These are phyloP conservation scores for Lingula anatina DNA, from an alignment of 2,888 invertebrate genomes.

Conservation along the genomic window DNA sequence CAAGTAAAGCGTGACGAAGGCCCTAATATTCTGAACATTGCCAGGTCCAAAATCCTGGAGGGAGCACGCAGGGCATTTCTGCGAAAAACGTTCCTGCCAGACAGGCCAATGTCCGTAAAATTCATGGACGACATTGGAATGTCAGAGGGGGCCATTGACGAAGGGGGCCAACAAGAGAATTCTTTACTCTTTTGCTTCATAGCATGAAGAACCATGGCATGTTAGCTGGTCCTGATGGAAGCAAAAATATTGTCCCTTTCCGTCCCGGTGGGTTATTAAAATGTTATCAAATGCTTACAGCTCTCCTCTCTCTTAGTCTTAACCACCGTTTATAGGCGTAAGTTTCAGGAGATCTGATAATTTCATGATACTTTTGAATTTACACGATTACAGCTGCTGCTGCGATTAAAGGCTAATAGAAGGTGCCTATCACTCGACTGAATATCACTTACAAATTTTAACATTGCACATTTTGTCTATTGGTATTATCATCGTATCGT, in stretches of 20 bases:
- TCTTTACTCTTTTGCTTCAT: background rate
- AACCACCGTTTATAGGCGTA: no score
- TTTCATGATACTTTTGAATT: no score
- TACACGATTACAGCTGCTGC: no score
- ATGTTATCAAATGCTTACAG: no score
- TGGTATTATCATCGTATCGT: no score
- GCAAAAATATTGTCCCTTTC: background rate
- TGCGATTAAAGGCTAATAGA: no score
- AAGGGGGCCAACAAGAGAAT: background rate
- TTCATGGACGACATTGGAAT: conserved; percentile 2
- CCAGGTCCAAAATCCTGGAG: background rate
- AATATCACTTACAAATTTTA: no score
- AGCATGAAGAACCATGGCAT: background rate
- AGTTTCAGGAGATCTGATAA: no score
- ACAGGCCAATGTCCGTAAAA: background rate
- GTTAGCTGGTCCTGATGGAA: background rate
- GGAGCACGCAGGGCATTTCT: background rate
- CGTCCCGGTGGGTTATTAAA: no score
- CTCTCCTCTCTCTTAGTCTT: no score
- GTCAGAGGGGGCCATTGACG: background rate
- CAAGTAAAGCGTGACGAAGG: background rate
- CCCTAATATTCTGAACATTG: background rate
- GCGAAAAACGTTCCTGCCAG: background rate
- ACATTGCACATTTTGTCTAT: no score
- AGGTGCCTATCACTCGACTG: no score